These are phyloP conservation scores for Montipora capitata DNA, from an alignment of 92 coral and sea anemone genomes.

Conservation along the genomic window DNA sequence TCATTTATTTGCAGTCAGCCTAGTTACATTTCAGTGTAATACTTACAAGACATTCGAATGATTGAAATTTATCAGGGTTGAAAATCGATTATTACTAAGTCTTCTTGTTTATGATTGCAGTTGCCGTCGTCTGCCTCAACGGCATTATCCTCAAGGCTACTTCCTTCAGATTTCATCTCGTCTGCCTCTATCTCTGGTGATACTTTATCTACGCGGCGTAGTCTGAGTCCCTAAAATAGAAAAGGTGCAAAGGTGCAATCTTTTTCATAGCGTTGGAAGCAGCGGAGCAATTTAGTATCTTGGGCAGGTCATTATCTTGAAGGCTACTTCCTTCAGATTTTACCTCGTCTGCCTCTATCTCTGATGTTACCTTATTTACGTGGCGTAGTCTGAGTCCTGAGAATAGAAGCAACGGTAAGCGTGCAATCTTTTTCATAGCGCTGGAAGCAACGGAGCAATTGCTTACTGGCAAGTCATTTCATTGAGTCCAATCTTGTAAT, in stretches of 20 bases:
- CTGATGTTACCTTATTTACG: background rate
- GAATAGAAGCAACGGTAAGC: background rate
- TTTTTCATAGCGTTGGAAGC: background rate
- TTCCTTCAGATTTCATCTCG: background rate
- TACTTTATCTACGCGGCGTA: background rate
- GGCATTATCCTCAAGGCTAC: too few species aligned
- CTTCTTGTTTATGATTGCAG: background rate
- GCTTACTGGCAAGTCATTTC: slow-evolving; percentile 82
- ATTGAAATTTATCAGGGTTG: slow-evolving; percentile 2
- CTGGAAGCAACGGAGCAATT: slow-evolving; percentile 1
- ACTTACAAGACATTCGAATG: too few species aligned
- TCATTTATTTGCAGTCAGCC: background rate
- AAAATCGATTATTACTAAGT: slow-evolving; percentile 24
- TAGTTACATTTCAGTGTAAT: background rate
- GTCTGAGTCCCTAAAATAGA: background rate
- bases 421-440: background rate
- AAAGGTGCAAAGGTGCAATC: background rate
- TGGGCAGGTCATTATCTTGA: slow-evolving; percentile 50
- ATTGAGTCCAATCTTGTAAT: slow-evolving; percentile 83
- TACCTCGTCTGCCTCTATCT: background rate
- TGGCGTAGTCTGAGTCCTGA: background rate
- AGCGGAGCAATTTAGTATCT: slow-evolving; percentile 28
- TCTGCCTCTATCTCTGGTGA: background rate
- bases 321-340: background rate
- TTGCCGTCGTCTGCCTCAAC: too few species aligned